A percentile compares a stretch with the other conserved stretches of the same genome.
Evolutionary conservation across 2,888 invertebrate species (phyloP).

Genomic region (Cryptosula pallasiana): DNA sequence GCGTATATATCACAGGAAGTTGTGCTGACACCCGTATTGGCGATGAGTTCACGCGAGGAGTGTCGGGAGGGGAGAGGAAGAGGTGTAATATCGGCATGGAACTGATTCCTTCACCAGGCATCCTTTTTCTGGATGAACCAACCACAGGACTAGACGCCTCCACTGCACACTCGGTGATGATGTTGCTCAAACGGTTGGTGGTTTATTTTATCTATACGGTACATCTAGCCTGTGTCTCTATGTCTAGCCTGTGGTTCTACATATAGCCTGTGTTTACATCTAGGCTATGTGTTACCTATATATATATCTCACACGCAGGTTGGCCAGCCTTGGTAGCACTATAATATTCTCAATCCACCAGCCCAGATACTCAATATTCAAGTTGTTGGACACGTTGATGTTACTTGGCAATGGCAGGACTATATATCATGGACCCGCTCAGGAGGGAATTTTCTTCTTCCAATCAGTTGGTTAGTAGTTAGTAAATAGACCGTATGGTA

Average conservation of each 20-base stretch:
- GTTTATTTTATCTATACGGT: too few relatives aligned
- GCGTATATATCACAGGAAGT: too few relatives aligned
- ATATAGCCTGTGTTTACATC: too few relatives aligned
- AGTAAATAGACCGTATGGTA: too few relatives aligned
- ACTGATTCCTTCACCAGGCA: conserved; percentile 49
- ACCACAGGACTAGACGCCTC: conserved; percentile 53
- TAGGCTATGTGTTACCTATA: too few relatives aligned
- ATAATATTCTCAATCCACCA: conserved; percentile 54
- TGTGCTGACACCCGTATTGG: conserved; percentile 31
- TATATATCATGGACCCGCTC: conserved; percentile 46
- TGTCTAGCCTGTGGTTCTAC: too few relatives aligned
- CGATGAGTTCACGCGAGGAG: conserved; percentile 50
- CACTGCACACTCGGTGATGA: conserved; percentile 51
- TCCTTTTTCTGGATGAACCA: conserved; percentile 53
- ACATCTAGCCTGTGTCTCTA: too few relatives aligned
- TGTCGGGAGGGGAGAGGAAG: conserved; percentile 53
- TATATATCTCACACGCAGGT: conserved; percentile 32
- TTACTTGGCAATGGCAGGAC: conserved; percentile 44
- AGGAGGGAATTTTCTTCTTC: conserved; percentile 43
- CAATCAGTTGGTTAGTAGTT: conserved; percentile 36
- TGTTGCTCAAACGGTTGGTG: conserved; percentile 45
- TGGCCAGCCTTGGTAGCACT: conserved; percentile 45
- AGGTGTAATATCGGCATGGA: conserved; percentile 54
- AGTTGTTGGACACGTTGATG: conserved; percentile 47
- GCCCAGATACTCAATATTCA: conserved; percentile 51